These are phyloP conservation scores for Epizoanthus fatuus DNA, from an alignment of 92 coral and sea anemone species.

Conservation along the genomic window DNA sequence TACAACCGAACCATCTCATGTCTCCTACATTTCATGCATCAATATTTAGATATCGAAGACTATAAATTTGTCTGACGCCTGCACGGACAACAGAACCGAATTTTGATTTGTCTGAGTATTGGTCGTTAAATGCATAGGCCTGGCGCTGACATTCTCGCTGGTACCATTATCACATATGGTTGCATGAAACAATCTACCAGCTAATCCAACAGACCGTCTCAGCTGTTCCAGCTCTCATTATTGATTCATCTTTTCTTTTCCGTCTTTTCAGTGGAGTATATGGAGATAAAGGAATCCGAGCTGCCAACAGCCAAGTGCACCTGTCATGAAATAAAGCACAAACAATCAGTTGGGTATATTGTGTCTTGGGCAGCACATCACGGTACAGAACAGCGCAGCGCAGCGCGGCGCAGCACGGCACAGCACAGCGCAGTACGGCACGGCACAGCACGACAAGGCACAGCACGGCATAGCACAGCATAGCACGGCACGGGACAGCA, in stretches of 20 bases:
- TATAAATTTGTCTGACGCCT: no score
- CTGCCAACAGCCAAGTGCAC: constrained; percentile 98
- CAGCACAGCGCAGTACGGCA: not conserved
- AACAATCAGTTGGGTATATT: not conserved
- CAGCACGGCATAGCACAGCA: not conserved
- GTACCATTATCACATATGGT: no score
- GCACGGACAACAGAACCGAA: no score
- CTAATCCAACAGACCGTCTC: no score
- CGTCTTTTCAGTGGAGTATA: constrained; percentile 96
- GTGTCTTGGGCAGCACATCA: not conserved
- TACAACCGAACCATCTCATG: no score
- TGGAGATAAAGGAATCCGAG: constrained; percentile 94
- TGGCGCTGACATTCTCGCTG: no score
- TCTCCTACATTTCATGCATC: no score
- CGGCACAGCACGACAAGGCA: not conserved
- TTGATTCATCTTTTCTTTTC: constrained; percentile 84
- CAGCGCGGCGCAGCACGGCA: not conserved
- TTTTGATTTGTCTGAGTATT: no score
- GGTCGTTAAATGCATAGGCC: no score
- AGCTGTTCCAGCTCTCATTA: not conserved
- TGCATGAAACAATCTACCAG: no score
- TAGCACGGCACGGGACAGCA: not conserved
- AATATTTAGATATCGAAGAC: no score
- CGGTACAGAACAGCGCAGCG: not conserved
- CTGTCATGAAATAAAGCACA: constrained; percentile 35